phyloP scores from a whole-genome alignment of 2,113 vertebrate genomes.

The Piprites chloris region DNA sequence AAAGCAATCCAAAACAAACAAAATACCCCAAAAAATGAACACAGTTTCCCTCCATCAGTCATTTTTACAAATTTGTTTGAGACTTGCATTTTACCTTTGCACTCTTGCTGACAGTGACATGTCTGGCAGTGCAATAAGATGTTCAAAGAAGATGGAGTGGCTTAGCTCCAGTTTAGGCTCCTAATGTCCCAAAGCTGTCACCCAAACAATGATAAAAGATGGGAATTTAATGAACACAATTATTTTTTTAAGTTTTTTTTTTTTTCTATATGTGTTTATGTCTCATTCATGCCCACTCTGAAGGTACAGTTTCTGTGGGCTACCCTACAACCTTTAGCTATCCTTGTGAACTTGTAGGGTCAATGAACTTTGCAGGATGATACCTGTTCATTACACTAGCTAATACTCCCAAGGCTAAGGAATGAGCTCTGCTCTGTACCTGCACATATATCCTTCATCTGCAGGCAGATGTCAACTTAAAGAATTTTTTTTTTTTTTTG shows the following conservation, averaged over 20 bases:
- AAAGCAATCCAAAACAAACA: not conserved
- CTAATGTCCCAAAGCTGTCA: not conserved
- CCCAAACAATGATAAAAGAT: not conserved
- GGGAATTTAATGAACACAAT: not conserved
- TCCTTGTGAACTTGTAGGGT: not conserved
- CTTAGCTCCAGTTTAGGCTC: not conserved
- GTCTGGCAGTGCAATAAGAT: not conserved
- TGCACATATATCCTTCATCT: not conserved
- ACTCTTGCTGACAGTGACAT: not conserved
- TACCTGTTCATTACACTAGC: not conserved
- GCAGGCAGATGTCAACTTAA: not conserved
- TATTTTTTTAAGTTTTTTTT: not conserved
- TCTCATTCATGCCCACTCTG: not conserved
- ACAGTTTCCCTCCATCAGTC: not conserved
- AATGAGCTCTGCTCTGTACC: not conserved
- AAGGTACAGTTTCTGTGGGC: not conserved
- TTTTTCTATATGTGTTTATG: not conserved
- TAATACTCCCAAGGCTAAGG: not conserved
- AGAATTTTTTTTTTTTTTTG: not conserved
- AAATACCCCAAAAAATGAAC: fast-evolving
- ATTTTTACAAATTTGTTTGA: not conserved
- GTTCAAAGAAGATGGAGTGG: not conserved
- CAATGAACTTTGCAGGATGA: not conserved
- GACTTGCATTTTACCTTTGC: not conserved
- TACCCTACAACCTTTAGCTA: not conserved